These are phyloP conservation scores for Epizoanthus rinbou DNA, from an alignment of 92 coral and sea anemone species.

Conservation along the genomic window DNA sequence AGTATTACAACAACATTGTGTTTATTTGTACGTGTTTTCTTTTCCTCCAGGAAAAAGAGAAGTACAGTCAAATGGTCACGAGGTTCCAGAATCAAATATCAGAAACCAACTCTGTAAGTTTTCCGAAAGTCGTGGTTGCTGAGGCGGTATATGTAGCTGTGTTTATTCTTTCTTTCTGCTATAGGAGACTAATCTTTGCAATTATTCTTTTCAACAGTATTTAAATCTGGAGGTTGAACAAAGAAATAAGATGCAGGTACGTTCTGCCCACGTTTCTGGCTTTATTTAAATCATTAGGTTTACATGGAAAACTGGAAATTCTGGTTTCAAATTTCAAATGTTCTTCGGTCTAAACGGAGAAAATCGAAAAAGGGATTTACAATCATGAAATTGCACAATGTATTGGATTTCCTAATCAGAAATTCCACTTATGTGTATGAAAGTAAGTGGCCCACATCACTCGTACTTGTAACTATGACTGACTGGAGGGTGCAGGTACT, in stretches of 20 bases:
- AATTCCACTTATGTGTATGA: no score
- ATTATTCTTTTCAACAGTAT: conserved; percentile 55
- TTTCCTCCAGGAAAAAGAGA: conserved; percentile 79
- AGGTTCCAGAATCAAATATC: conserved; percentile 83
- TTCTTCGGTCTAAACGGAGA: no score
- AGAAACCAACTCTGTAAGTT: conserved; percentile 77
- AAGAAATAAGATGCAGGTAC: conserved; percentile 90
- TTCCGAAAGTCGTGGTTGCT: not conserved
- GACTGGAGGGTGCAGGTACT: no score
- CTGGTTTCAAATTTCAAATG: no score
- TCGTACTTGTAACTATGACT: no score
- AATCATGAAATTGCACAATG: no score
- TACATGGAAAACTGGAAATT: no score
- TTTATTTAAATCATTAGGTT: not conserved
- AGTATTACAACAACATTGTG: no score
- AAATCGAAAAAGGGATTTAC: no score
- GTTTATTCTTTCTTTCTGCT: not conserved
- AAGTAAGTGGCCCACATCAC: no score
- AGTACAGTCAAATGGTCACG: conserved; percentile 92
- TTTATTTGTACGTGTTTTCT: not conserved
- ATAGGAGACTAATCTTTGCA: not conserved
- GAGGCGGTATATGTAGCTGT: not conserved
- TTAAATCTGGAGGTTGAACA: conserved; percentile 86
- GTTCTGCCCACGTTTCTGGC: not conserved
- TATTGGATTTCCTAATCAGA: no score